Percentiles rank a stretch among this genome's conserved stretches.
Conservation (phyloP, 2,113 vertebrate species). For the Burhinus oedicnemus region DNA sequence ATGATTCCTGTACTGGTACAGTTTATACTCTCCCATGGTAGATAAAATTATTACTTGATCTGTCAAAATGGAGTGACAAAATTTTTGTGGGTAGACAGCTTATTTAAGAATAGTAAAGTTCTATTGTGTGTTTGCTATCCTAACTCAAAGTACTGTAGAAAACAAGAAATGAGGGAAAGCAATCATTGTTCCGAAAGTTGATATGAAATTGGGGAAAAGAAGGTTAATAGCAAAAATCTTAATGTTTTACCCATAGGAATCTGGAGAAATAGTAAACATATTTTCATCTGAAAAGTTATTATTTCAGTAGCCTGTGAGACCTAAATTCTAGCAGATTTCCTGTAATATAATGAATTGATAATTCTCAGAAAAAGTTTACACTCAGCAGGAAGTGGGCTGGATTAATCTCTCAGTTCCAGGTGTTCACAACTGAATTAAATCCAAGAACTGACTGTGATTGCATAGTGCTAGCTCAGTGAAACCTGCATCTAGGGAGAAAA, state of each 20-base stretch:
- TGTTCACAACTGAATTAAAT: not conserved
- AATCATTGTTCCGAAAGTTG: slow-evolving; percentile 18
- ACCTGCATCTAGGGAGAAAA: not conserved
- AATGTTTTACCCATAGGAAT: not conserved
- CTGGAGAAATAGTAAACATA: not conserved
- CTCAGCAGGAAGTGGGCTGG: not conserved
- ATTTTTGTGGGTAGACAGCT: slow-evolving; percentile 70
- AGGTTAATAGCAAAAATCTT: not conserved
- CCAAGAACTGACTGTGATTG: not conserved
- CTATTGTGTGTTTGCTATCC: slow-evolving; percentile 66
- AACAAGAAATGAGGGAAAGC: slow-evolving; percentile 37
- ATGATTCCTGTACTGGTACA: slow-evolving; percentile 72
- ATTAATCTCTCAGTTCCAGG: not conserved
- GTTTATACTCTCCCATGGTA: slow-evolving; percentile 73
- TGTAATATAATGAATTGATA: not conserved
- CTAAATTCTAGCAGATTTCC: not conserved
- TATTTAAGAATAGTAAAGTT: slow-evolving; percentile 68
- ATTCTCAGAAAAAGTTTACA: not conserved
- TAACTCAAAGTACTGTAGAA: slow-evolving; percentile 31
- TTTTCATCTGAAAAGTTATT: not conserved
- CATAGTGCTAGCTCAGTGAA: not conserved
- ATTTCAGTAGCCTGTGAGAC: not conserved
- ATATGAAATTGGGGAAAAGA: not conserved
- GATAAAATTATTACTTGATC: slow-evolving; percentile 79
- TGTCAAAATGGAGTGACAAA: slow-evolving; percentile 75